phyloP scores from a whole-genome alignment of 2,797 vertebrate genomes.

The Naso thynnoides region DNA sequence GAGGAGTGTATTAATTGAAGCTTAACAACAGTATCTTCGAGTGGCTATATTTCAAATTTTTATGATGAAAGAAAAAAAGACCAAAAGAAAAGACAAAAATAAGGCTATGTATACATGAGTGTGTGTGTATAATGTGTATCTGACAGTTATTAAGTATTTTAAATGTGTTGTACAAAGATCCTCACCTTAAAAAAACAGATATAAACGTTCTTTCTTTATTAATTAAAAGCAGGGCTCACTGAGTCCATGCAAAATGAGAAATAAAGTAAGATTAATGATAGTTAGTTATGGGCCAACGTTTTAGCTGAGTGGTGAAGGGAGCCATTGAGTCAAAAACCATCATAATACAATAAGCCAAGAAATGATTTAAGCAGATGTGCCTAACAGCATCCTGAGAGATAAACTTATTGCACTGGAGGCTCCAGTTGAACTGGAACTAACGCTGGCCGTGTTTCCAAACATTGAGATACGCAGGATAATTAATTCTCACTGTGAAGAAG shows the following conservation, averaged over 20 bases:
- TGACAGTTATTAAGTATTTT: not conserved
- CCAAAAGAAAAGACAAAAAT: no score
- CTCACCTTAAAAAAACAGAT: not conserved
- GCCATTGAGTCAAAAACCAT: not conserved
- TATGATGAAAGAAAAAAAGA: no score
- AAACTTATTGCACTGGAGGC: not conserved
- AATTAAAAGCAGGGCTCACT: not conserved
- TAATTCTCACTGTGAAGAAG: slow-evolving; percentile 84
- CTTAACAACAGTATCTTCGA: no score
- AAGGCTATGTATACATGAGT: no score
- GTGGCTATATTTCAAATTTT: no score
- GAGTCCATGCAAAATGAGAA: not conserved
- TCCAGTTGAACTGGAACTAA: not conserved
- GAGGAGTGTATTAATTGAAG: no score
- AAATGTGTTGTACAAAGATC: not conserved
- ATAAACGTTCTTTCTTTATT: not conserved
- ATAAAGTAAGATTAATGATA: slow-evolving; percentile 15
- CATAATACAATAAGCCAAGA: slow-evolving; percentile 13
- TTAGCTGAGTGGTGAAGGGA: not conserved
- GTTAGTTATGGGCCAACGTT: no score
- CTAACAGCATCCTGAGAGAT: slow-evolving; percentile 21
- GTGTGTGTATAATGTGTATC: not conserved
- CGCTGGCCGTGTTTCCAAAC: slow-evolving; percentile 7
- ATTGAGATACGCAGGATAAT: slow-evolving; percentile 15
- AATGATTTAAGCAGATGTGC: slow-evolving; percentile 41